Evolutionary conservation across 2,113 vertebrate species (phyloP), one percentile per base, ranked within the genome.

Genomic region (Chitala chitala): DNA sequence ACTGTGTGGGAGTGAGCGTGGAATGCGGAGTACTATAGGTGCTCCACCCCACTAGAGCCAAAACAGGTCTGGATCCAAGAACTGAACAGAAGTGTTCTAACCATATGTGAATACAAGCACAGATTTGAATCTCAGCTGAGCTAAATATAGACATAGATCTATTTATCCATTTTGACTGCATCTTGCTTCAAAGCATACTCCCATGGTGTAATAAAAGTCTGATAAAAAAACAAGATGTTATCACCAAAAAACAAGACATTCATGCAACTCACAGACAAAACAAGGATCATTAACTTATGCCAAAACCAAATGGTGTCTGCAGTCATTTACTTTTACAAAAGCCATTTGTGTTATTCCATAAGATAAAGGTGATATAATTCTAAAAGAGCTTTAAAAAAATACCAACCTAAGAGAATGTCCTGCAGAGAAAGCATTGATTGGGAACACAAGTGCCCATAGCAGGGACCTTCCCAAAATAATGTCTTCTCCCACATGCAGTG

Each of bases 201-300:
- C 36, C 40, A 66, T 4, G 8, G 22, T 44, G 20, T 66, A 44
- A 44, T 66, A 66, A 42, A 44, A 66, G 38, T 33, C 38, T 36
- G 5, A 33, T 38, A 24, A 44, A 44, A 24, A 44, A 44, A 22
- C 63, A 66, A 46, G n/a, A 46, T 2, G 56, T 51, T 77, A 61
- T 64, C 78, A 75, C 74, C 22, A 2, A 72, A 53, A 81, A 77
- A 78, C 59, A 85, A 80, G 81, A 76, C 79, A 77, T 53, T 79
- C 5, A 78, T 59, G 73, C 79, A 77, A 78, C 76, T 81, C 73
- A 73, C 74, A 79, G 76, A 80, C 82, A 82, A 86, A 79, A 76
- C 78, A 13, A 31, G 26, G 15, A 61, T 13, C 76, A 79, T 85
- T 84, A 83, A 82, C 77, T 61, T 77, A 77, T 54, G 77, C 71